These are phyloP conservation scores for Mus pahari DNA, from an alignment of 2,113 vertebrate species.

Conservation along the genomic window DNA sequence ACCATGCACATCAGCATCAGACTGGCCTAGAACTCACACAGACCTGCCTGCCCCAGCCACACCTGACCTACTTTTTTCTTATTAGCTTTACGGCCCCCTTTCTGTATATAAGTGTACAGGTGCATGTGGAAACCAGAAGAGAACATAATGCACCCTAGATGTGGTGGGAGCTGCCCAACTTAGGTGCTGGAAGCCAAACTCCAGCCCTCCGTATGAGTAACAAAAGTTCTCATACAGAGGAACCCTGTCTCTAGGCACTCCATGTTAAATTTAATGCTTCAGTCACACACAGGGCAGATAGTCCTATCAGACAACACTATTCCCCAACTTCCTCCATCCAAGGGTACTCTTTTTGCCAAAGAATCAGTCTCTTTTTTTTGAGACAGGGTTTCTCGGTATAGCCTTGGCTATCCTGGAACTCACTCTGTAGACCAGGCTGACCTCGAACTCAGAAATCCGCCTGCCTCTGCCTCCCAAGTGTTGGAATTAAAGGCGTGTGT, in stretches of 20 bases:
- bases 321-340: background rate
- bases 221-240: background rate
- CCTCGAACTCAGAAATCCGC: too few relatives aligned
- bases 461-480: too few relatives aligned
- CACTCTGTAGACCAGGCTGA: too few relatives aligned
- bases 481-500: too few relatives aligned
- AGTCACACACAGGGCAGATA: background rate
- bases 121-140: background rate
- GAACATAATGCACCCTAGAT: background rate
- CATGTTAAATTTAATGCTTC: background rate
- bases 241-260: background rate
- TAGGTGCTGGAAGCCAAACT: background rate
- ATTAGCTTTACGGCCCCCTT: background rate
- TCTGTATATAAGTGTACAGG: background rate
- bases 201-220: background rate
- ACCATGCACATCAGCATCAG: background rate
- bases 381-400: too few relatives aligned
- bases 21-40: background rate
- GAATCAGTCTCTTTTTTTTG: too few relatives aligned
- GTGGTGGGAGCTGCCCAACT: background rate
- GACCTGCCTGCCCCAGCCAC: background rate
- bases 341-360: background rate
- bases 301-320: background rate
- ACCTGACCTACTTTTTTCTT: background rate
- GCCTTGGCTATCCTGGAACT: too few relatives aligned